phyloP scores from a whole-genome alignment of 1,140 invertebrate species.

The Pogonomyrmex barbatus region DNA sequence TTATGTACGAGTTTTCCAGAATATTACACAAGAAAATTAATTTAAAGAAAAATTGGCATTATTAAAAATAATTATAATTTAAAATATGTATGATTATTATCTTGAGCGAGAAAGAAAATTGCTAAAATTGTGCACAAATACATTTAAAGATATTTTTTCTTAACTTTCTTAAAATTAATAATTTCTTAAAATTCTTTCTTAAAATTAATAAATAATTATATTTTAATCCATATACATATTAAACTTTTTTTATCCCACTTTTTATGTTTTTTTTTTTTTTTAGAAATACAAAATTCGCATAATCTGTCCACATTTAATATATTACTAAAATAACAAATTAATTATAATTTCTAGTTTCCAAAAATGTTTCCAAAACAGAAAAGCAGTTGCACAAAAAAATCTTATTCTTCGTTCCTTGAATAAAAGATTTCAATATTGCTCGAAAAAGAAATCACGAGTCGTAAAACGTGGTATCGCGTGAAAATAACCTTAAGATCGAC shows the following conservation, averaged over 20 bases:
- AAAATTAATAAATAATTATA: not conserved
- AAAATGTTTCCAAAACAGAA: not conserved
- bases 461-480: not conserved
- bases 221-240: not conserved
- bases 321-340: not conserved
- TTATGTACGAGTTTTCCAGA: not conserved
- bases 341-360: not conserved
- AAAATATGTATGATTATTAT: not conserved
- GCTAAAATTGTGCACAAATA: not conserved
- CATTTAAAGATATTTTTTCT: not conserved
- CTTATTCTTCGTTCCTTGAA: not conserved
- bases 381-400: not conserved
- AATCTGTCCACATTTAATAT: not conserved
- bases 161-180: not conserved
- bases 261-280: not conserved
- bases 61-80: not conserved
- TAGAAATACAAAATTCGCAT: not conserved
- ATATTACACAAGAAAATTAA: not conserved
- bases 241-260: not conserved
- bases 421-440: not conserved
- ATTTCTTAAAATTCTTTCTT: not conserved
- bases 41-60: not conserved
- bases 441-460: too few species aligned
- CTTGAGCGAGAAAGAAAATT: not conserved
- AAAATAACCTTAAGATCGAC: constrained; percentile 18